These are phyloP conservation scores for Thermophis baileyi DNA, from an alignment of 2,113 vertebrate genomes.

Conservation along the genomic window DNA sequence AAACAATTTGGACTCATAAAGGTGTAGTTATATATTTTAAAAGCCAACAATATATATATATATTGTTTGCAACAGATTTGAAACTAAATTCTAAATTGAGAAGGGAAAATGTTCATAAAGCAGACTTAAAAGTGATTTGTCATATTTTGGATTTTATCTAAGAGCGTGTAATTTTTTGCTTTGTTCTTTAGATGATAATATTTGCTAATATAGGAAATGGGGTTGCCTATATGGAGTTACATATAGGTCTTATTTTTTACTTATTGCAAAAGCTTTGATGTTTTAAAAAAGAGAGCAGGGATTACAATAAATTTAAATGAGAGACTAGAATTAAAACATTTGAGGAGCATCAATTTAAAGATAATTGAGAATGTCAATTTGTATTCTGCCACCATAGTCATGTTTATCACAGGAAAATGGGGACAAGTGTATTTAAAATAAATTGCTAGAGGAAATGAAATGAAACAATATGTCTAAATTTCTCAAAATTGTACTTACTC, in stretches of 20 bases:
- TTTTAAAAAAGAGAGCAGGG: neutral
- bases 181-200: neutral
- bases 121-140: neutral
- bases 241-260: neutral
- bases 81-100: neutral
- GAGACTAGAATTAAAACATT: neutral
- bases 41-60: no score
- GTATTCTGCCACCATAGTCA: neutral
- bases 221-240: neutral
- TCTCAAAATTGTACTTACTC: constrained; percentile 60
- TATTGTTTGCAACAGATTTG: neutral
- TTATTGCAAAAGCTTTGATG: neutral
- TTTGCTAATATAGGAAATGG: neutral
- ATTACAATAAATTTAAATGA: neutral
- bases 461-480: constrained; percentile 50
- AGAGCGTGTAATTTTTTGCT: neutral
- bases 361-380: constrained; percentile 3
- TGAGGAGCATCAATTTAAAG: neutral
- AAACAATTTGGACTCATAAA: neutral
- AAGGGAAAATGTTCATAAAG: neutral
- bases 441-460: constrained; percentile 23
- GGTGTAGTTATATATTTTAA: neutral
- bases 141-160: neutral
- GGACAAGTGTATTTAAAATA: constrained; percentile 24
- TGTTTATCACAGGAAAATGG: neutral